phyloP scores from a whole-genome alignment of 2,797 vertebrate species.

The Dendrocincla tyrannina region DNA sequence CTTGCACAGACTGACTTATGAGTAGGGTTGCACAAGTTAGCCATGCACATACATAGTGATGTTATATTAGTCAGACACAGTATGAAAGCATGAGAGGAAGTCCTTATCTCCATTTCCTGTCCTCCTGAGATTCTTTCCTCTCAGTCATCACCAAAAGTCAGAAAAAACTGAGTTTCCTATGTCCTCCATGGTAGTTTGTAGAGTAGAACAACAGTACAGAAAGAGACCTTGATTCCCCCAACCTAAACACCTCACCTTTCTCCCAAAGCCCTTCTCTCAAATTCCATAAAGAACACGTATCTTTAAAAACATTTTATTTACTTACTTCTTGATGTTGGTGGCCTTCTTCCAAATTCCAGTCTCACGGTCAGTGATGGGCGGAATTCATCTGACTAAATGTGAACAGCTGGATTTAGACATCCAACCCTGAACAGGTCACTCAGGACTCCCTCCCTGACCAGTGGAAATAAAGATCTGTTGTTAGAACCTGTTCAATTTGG shows the following conservation, averaged over 20 bases:
- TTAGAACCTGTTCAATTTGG: neutral
- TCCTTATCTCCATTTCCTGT: neutral
- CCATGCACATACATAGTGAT: fast-evolving
- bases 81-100: neutral
- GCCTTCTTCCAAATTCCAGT: neutral
- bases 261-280: neutral
- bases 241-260: neutral
- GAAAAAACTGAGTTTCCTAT: neutral
- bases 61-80: neutral
- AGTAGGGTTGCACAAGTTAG: neutral
- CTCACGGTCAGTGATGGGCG: neutral
- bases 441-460: neutral
- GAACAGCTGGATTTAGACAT: neutral
- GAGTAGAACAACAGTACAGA: neutral
- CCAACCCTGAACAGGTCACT: neutral
- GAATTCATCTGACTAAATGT: neutral
- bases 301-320: neutral
- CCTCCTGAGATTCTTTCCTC: neutral
- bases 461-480: neutral
- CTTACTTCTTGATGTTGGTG: neutral
- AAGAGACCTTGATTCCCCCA: neutral
- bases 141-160: neutral
- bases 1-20: neutral
- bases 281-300: neutral
- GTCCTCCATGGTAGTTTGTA: fast-evolving